Conservation (phyloP, 2,888 invertebrate genomes). For the Pachymerium ferrugineum region DNA sequence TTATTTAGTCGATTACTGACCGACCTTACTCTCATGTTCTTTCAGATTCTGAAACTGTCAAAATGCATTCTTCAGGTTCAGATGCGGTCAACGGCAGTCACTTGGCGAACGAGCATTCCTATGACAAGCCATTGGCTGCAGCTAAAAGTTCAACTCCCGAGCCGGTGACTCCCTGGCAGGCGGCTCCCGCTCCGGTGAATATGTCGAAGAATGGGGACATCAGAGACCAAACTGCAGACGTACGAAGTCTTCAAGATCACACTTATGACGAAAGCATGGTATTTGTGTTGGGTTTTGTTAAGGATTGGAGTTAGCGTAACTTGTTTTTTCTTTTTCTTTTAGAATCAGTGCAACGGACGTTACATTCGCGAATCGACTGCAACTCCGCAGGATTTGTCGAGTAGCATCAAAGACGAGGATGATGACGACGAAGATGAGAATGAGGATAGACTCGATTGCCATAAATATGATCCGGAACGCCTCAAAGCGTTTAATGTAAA, state of each 20-base stretch:
- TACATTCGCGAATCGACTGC: constrained; percentile 20
- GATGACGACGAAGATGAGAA: constrained; percentile 85
- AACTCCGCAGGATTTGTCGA: constrained; percentile 48
- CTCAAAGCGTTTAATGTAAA: constrained; percentile 93
- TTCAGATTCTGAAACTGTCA: neutral
- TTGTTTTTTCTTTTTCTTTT: neutral
- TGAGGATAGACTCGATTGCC: constrained; percentile 83
- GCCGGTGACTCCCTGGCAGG: constrained; percentile 14
- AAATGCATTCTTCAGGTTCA: neutral
- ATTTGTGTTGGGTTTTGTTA: neutral
- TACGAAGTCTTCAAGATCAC: constrained; percentile 33
- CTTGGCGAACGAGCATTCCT: constrained; percentile 20
- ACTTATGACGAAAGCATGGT: constrained; percentile 34
- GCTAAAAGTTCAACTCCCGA: neutral
- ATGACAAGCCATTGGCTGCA: constrained; percentile 1
- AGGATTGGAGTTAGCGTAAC: neutral
- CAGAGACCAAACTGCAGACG: constrained; percentile 23
- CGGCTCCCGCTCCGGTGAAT: constrained; percentile 1
- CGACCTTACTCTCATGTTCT: neutral
- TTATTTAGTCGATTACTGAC: too few species aligned
- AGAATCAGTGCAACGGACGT: constrained; percentile 31
- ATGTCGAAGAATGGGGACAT: constrained; percentile 6
- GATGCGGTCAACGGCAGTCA: neutral
- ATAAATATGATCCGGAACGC: constrained; percentile 84
- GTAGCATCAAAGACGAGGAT: constrained; percentile 74